Base-by-base conservation (phyloP, 2,113 vertebrate genomes). In the Urocitellus parryii region DNA sequence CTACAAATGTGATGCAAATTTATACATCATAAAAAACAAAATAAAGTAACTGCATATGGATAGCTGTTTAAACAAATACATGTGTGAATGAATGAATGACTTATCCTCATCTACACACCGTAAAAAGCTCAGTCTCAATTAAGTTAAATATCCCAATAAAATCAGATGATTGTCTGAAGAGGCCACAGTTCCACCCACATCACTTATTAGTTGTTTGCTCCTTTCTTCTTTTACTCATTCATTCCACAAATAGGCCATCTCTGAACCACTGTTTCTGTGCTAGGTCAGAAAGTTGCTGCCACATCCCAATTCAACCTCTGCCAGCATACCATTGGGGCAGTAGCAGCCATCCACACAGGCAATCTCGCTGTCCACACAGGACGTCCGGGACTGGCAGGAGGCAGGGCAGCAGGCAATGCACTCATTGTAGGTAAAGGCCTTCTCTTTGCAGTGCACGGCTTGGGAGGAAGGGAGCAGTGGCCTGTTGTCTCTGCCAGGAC, bases 311-410 rank as follows among this genome's bases (percentile, higher is more conserved):
- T 12, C 7, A 17, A 45, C 45, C 14, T 0, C 25, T 42, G 88
- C 53, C 22, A 13, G 61, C 95, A 24, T 98, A 99, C 99, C 99
- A 0, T 99, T 98, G 0, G 99, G 99, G 97, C 99, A 99, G 98
- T 99, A 99, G 98, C 99, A 99, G 95, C 99, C 99, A 20, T 99
- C 99, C 92, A 99, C 97, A 89, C 99, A 99, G 94, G 99, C 98
- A 79, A 99, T 99, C 97, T 99, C 99, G 91, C 99, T 99, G 98
- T 99, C 99, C 76, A 99, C 98, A 56, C 99, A 99, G 5, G 98
- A 98, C 0, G 98, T 96, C 25, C 98, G 99, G 4, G 98, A 98
- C 61, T 95, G 99, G 97, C 99, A 99, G 4, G 99, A 98, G 34
- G 98, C 97, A 0, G 99, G 99, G 96, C 99, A 99, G 98, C 99